These are phyloP conservation scores for Danio albolineatus DNA, from an alignment of 2,797 vertebrate genomes.

Conservation along the genomic window DNA sequence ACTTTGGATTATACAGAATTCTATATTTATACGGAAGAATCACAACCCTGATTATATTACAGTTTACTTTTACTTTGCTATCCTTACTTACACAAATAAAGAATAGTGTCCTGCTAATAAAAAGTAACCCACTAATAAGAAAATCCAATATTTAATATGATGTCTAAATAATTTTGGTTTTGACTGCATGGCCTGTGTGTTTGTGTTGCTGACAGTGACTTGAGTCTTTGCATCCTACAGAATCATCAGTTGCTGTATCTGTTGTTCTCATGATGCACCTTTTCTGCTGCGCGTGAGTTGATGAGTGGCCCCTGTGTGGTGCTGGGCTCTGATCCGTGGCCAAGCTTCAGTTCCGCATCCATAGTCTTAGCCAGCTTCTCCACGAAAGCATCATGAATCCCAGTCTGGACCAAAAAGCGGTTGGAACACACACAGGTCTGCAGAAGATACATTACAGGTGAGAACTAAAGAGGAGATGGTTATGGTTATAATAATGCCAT, in stretches of 20 bases:
- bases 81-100: too few relatives aligned
- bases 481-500: not conserved
- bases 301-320: slow-evolving; percentile 95
- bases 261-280: slow-evolving; percentile 75
- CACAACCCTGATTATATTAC: too few relatives aligned
- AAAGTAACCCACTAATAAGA: too few relatives aligned
- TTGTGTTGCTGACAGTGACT: not conserved
- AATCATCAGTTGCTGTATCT: too few relatives aligned
- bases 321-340: slow-evolving; percentile 86
- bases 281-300: slow-evolving; percentile 90
- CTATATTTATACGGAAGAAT: too few relatives aligned
- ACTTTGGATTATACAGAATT: too few relatives aligned
- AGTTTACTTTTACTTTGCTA: too few relatives aligned
- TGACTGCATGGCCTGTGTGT: too few relatives aligned
- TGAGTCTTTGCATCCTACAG: not conserved
- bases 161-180: too few relatives aligned
- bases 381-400: slow-evolving; percentile 88
- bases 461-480: not conserved
- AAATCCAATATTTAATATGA: too few relatives aligned
- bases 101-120: too few relatives aligned
- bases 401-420: slow-evolving; percentile 91
- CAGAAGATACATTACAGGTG: not conserved
- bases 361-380: slow-evolving; percentile 85
- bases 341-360: slow-evolving; percentile 81
- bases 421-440: slow-evolving; percentile 96